These are phyloP conservation scores for Portunus trituberculatus DNA, from an alignment of 1,140 invertebrate species.

Conservation along the genomic window DNA sequence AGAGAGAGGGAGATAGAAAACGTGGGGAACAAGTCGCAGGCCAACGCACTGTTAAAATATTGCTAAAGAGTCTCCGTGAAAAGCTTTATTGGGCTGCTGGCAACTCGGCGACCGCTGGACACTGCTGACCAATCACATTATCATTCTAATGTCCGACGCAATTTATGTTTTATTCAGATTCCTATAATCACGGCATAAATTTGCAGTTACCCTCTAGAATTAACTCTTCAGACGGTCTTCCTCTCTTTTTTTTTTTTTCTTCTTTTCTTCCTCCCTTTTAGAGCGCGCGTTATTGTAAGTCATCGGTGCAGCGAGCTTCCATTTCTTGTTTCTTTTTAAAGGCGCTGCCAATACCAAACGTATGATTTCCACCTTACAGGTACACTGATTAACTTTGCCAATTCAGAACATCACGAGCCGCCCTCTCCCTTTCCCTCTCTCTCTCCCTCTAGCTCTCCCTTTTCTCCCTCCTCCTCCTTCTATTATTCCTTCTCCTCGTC, in stretches of 20 bases:
- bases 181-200: slow-evolving; percentile 75
- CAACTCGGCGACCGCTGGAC: slow-evolving; percentile 65
- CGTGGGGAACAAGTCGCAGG: not conserved
- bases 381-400: not conserved
- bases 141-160: slow-evolving; percentile 72
- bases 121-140: slow-evolving; percentile 74
- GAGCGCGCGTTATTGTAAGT: not conserved
- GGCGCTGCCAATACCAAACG: not conserved
- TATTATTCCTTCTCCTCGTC: not conserved
- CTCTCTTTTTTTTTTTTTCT: not conserved
- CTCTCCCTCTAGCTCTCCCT: not conserved
- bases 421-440: not conserved
- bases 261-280: slow-evolving; percentile 9
- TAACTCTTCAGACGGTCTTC: slow-evolving; percentile 66
- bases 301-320: not conserved
- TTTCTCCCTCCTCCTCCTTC: not conserved
- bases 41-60: not conserved
- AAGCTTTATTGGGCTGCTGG: slow-evolving; percentile 54
- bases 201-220: slow-evolving; percentile 70
- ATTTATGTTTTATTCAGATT: slow-evolving; percentile 75
- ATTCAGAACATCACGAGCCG: not conserved
- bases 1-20: not conserved
- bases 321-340: not conserved
- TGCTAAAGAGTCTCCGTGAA: not conserved
- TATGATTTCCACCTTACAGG: not conserved